Evolutionary conservation across 2,888 invertebrate species (phyloP).

Genomic region (Anthophora plumipes): DNA sequence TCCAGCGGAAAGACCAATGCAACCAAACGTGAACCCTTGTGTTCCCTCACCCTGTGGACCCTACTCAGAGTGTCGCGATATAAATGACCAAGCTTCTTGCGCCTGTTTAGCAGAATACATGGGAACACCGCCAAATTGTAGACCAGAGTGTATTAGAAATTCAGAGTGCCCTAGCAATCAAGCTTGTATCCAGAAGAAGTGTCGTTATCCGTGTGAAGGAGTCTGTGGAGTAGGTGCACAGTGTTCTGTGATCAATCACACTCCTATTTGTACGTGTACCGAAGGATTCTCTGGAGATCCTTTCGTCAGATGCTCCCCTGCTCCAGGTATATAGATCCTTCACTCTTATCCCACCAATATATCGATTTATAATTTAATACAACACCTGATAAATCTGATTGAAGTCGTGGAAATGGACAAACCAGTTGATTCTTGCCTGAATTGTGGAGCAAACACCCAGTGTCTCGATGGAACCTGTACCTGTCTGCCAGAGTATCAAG

Average conservation of each 20-base stretch:
- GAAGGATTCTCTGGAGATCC: conserved; percentile 86
- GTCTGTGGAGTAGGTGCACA: conserved; percentile 90
- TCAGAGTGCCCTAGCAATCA: conserved; percentile 90
- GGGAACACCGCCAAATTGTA: conserved; percentile 88
- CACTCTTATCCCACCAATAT: too few relatives aligned
- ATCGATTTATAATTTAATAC: too few relatives aligned
- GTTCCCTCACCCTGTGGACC: conserved; percentile 88
- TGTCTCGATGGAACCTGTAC: conserved; percentile 89
- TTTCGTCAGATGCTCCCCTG: conserved; percentile 85
- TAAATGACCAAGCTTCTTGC: conserved; percentile 88
- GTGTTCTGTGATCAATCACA: conserved; percentile 91
- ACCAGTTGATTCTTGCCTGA: conserved; percentile 88
- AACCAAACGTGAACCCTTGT: conserved; percentile 75
- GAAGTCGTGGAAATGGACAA: conserved; percentile 29
- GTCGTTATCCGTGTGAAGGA: conserved; percentile 91
- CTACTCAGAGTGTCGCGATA: conserved; percentile 88
- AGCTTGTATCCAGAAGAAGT: conserved; percentile 91
- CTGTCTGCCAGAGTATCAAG: conserved; percentile 90
- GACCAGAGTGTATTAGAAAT: conserved; percentile 87
- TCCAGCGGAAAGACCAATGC: conserved; percentile 34
- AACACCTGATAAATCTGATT: not conserved
- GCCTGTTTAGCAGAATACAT: conserved; percentile 88
- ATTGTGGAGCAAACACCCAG: conserved; percentile 89
- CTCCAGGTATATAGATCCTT: conserved; percentile 71
- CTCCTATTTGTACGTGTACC: conserved; percentile 87